Evolutionary conservation across 1,140 invertebrate genomes (phyloP), one percentile per base, ranked within the genome.

Genomic region (Ceratitis capitata): DNA sequence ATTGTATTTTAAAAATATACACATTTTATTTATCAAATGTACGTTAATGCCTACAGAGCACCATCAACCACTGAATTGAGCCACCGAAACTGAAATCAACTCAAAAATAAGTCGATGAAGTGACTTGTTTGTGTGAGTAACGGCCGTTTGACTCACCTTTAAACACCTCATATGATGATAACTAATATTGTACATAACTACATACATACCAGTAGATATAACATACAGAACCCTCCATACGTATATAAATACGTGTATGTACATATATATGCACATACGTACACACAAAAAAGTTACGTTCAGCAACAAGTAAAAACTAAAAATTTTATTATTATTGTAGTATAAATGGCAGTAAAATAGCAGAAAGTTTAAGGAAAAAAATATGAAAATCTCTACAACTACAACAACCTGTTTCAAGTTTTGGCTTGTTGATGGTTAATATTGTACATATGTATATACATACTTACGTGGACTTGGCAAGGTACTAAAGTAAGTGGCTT

Each of bases 231-330:
- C 58, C 26, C 58, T 12, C 56, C 23, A 29, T 58, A 58, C 26
- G 29, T 32, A 61, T 29, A 32, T 61, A 26, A 4, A 53, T 19
- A 53, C 16, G 4, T 53, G 10, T 53, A 53, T 47, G 12, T 47
- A 53, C 26, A 23, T 61, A 16, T 61, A 3, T 2, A 14, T 14
- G 26, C 23, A 61, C 10, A n/a, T n/a, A n/a, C n/a, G n/a, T n/a
- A n/a, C n/a, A n/a, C n/a, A n/a, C n/a, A n/a, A n/a, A n/a, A n/a
- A n/a, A n/a, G n/a, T n/a, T n/a, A n/a, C n/a, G n/a, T n/a, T n/a
- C 14, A 61, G 58, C 58, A 61, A 29, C 58, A 61, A 61, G 58
- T 29, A 61, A 61, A 61, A 83, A 35, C 47, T 83, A 35, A 83
- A 83, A 83, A 49, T 83, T 53, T 49, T 53, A 49, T 12, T n/a